Base-by-base conservation (phyloP, 1,140 invertebrate genomes). In the Dysdera silvatica region DNA sequence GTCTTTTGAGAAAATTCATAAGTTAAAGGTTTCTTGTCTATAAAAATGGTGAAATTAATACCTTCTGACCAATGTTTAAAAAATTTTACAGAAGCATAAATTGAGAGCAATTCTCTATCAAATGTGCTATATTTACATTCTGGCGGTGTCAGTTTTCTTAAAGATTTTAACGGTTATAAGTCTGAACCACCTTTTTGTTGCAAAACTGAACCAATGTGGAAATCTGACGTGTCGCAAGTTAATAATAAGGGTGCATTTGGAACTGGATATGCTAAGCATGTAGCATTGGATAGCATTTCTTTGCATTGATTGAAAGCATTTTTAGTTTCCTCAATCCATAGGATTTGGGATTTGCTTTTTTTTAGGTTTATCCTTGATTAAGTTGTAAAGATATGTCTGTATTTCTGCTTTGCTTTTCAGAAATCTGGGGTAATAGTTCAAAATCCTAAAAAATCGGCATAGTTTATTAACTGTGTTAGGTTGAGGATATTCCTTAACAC, bases 401-500 rank as follows among this genome's bases (percentile, higher is more conserved):
- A 54, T 33, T 16, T 51, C 20, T 1, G 71, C 61, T 5, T 72
- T 64, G 49, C 71, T 68, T n/a, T 55, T 61, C 18, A 77, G 49
- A 60, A 76, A 78, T 61, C 62, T 70, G 4, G 65, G 68, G 67
- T 77, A 78, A 67, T 72, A 76, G 56, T 75, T 76, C 2, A 76
- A 43, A n/a, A 74, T 60, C 5, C 73, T 75, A 16, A 74, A 24
- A 62, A 74, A 75, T 3, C 68, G 53, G 43, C 70, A 64, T 6
- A 77, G 33, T 63, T 75, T 64, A 7, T 67, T 66, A 23, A 71
- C 54, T 58, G 76, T 69, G 29, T 14, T 58, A 0, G 76, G 76
- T 48, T 35, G 51, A 12, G 70, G 67, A 1, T 75, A 72, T 0
- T 75, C 61, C 7, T 55, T 77, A 14, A 74, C 72, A 4, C 71